Evolutionary conservation across 2,888 invertebrate genomes (phyloP).

Genomic region (Pteria penguin): DNA sequence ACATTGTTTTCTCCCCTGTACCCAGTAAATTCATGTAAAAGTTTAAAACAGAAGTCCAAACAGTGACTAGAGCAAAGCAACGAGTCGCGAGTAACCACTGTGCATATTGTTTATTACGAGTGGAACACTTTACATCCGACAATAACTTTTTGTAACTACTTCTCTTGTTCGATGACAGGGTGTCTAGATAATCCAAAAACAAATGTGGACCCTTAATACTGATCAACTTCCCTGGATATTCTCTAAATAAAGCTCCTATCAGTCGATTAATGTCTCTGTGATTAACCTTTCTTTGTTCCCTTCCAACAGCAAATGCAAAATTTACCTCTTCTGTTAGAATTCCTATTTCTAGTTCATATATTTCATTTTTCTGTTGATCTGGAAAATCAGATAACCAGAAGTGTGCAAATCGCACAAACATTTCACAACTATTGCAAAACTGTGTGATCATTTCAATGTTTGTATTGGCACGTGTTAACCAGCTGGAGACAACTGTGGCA

Average conservation of each 20-base stretch:
- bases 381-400: slow-evolving; percentile 78
- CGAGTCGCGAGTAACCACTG: slow-evolving; percentile 78
- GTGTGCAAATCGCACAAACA: slow-evolving; percentile 78
- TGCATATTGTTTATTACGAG: slow-evolving; percentile 75
- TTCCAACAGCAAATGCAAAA: slow-evolving; percentile 75
- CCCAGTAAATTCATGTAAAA: slow-evolving; percentile 73
- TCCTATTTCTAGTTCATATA: slow-evolving; percentile 76
- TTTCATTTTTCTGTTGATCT: slow-evolving; percentile 72
- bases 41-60: slow-evolving; percentile 77
- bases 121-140: slow-evolving; percentile 77
- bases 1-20: slow-evolving; percentile 20
- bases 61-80: slow-evolving; percentile 75
- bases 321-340: slow-evolving; percentile 75
- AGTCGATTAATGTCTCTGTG: slow-evolving; percentile 70
- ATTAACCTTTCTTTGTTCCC: slow-evolving; percentile 66
- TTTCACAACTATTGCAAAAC: slow-evolving; percentile 71
- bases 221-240: slow-evolving; percentile 75
- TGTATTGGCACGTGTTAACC: slow-evolving; percentile 73
- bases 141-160: slow-evolving; percentile 72
- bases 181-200: slow-evolving; percentile 77
- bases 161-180: slow-evolving; percentile 72
- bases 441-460: slow-evolving; percentile 67
- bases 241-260: slow-evolving; percentile 74
- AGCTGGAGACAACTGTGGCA: slow-evolving; percentile 75
- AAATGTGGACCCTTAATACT: slow-evolving; percentile 72